phyloP scores from a whole-genome alignment of 2,113 vertebrate genomes.

The Camelus bactrianus region DNA sequence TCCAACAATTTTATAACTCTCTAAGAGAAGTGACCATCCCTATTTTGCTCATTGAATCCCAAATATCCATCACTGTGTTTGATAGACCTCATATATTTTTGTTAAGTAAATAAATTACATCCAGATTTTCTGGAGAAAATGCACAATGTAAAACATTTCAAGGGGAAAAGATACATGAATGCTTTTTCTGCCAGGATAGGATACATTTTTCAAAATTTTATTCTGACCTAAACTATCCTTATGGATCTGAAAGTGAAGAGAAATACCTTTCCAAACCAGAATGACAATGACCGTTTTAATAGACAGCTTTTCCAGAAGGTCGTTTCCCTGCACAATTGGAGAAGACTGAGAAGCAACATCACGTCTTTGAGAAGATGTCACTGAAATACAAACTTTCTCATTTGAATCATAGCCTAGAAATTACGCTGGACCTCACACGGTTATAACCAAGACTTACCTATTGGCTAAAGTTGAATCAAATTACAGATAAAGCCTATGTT shows the following conservation, averaged over 20 bases:
- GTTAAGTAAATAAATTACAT: not conserved
- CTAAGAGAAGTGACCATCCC: not conserved
- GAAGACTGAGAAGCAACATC: not conserved
- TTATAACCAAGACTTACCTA: not conserved
- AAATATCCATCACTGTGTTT: not conserved
- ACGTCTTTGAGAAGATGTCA: not conserved
- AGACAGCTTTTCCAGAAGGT: not conserved
- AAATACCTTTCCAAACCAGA: not conserved
- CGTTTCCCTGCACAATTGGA: not conserved
- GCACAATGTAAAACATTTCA: not conserved
- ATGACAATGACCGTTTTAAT: not conserved
- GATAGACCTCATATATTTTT: not conserved
- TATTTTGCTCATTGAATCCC: not conserved
- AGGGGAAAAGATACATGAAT: not conserved
- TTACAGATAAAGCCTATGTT: constrained; percentile 4
- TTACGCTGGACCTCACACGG: not conserved
- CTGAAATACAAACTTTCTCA: not conserved
- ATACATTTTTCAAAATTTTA: constrained; percentile 35
- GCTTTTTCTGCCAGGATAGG: not conserved
- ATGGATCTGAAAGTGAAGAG: not conserved
- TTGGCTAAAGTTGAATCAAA: not conserved
- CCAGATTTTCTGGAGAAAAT: not conserved
- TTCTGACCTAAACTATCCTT: not conserved
- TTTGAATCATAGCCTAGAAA: constrained; percentile 23
- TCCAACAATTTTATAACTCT: not conserved